Evolutionary conservation across 2,888 invertebrate species (phyloP).

Genomic region (Spicauda simplicius): DNA sequence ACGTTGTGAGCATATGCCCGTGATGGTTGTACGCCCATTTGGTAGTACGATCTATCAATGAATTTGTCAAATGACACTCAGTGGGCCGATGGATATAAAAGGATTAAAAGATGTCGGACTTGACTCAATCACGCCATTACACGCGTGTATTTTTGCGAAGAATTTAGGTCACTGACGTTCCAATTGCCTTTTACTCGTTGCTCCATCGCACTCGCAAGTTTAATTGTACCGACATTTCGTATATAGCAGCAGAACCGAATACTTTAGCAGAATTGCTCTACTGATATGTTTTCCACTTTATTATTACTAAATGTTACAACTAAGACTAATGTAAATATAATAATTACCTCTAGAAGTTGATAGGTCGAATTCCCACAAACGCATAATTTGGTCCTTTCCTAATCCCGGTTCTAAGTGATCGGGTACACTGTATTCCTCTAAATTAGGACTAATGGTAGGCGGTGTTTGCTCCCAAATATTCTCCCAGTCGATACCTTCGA

Average conservation of each 20-base stretch:
- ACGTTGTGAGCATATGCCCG: slow-evolving; percentile 24
- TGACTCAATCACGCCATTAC: slow-evolving; percentile 48
- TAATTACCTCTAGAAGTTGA: slow-evolving; percentile 76
- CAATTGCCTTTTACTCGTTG: slow-evolving; percentile 58
- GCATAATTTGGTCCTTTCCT: slow-evolving; percentile 91
- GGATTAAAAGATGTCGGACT: slow-evolving; percentile 49
- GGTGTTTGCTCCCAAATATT: slow-evolving; percentile 90
- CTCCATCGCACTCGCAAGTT: slow-evolving; percentile 68
- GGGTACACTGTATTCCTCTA: slow-evolving; percentile 90
- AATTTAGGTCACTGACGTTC: slow-evolving; percentile 76
- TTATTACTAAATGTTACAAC: neutral
- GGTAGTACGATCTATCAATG: slow-evolving; percentile 24
- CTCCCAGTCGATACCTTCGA: slow-evolving; percentile 93
- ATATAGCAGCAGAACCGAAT: neutral
- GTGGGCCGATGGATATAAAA: neutral
- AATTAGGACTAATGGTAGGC: slow-evolving; percentile 92
- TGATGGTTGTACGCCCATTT: slow-evolving; percentile 21
- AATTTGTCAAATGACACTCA: slow-evolving; percentile 31
- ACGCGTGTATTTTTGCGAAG: slow-evolving; percentile 41
- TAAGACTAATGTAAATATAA: slow-evolving; percentile 7
- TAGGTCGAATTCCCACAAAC: slow-evolving; percentile 90
- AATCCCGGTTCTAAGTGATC: slow-evolving; percentile 94
- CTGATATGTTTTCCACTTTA: no score
- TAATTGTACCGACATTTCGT: slow-evolving; percentile 63
- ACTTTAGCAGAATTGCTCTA: no score